Base-by-base conservation (phyloP, 92 coral and sea anemone genomes). In the Palythoa grandiflora region DNA sequence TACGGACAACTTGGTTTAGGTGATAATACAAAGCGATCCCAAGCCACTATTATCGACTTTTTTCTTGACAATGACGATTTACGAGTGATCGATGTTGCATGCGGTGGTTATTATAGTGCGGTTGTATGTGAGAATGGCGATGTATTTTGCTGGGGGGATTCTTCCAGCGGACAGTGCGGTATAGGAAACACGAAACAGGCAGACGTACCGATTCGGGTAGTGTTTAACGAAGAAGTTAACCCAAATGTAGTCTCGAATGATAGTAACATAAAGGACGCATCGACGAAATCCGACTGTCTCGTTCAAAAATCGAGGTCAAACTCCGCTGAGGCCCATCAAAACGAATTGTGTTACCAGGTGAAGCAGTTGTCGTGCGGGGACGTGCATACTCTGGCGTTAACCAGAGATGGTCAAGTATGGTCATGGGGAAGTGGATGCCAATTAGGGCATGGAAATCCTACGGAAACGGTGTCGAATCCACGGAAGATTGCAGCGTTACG, bases 401-500 rank as follows among this genome's bases (percentile, higher is more conserved):
- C 98, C 8, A 40, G 37, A 11, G 80, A 80, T 70, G 99, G 98
- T 2, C 93, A 88, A 53, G 95, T 97, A 1, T 97, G 99, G 99
- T 94, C 99, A 13, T 97, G 99, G 99, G 99, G 99, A 3, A 89
- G 92, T 3, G 99, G 99, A 17, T 91, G 92, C 40, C 97, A 94
- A 66, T 83, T 92, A 9, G 99, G 99, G 11, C 95, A 95, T 71
- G 98, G 98, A 0, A 50, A 60, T 6, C 71, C 84, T 20, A 74
- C 66, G 63, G 96, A 93, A n/a, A 74, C 84, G 47, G 91, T 90
- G 12, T 71, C 78, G 44, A 63, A 75, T 44, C 99, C 99, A 13
- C 89, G 89, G 52, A 83, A 65, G 66, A 83, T 97, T 21, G 94
- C 91, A 12, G 93, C 92, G 14, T 88, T 97, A n/a, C 79, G 53